A percentile compares a stretch with the other conserved stretches of the same genome.
Evolutionary conservation across 2,797 vertebrate genomes (phyloP).

Genomic region (Pangasius larnaudii): DNA sequence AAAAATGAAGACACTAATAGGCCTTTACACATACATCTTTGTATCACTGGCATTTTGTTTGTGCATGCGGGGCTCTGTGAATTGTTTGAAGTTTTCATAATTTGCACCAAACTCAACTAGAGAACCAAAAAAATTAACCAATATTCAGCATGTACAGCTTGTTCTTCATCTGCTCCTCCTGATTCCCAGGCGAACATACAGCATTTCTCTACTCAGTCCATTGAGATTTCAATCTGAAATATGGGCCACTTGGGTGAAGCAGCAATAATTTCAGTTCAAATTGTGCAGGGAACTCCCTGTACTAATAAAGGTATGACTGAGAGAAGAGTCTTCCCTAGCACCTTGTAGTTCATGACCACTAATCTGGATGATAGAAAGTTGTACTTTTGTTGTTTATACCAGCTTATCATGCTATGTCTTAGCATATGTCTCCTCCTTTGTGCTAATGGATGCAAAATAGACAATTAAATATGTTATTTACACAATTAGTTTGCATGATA

Average conservation of each 20-base stretch:
- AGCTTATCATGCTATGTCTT: background rate
- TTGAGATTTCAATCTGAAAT: conserved; percentile 56
- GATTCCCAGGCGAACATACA: conserved; percentile 60
- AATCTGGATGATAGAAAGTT: background rate
- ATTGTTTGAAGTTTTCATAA: background rate
- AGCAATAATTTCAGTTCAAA: conserved; percentile 66
- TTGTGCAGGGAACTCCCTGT: conserved; percentile 45
- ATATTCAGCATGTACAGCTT: conserved; percentile 66
- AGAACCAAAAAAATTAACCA: conserved; percentile 32
- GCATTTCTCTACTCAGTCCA: conserved; percentile 49
- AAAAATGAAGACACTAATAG: background rate
- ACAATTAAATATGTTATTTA: background rate
- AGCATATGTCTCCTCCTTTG: too few species aligned
- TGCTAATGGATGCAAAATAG: background rate
- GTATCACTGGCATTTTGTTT: background rate
- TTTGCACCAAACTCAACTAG: background rate
- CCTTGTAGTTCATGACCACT: background rate
- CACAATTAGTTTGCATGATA: background rate
- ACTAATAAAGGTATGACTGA: conserved; percentile 34
- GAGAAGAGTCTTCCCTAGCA: background rate
- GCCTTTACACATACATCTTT: background rate
- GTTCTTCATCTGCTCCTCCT: conserved; percentile 57
- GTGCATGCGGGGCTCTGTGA: background rate
- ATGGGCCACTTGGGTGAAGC: conserved; percentile 42
- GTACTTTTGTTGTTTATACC: background rate